Evolutionary conservation across 2,888 invertebrate genomes (phyloP).

Genomic region (Acanthopleura granulata): DNA sequence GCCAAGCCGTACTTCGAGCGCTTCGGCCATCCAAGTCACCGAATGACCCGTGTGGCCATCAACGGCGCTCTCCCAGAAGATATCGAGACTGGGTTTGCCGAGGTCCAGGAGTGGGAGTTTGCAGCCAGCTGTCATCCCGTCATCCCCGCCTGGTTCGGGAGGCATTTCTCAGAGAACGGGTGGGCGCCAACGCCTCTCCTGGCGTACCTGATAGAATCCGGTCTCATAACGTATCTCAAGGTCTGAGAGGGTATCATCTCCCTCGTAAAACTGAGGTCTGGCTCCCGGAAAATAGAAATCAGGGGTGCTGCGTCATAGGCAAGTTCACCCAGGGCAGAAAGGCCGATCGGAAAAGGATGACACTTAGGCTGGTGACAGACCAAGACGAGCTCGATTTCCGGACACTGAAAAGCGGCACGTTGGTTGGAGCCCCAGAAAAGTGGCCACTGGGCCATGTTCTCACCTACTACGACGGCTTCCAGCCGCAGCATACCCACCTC

Average conservation of each 20-base stretch:
- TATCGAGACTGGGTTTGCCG: too few relatives aligned
- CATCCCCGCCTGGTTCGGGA: conserved; percentile 24
- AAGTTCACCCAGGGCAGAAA: conserved; percentile 23
- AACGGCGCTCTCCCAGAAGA: conserved; percentile 20
- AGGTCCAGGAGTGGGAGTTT: too few relatives aligned
- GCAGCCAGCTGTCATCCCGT: conserved; percentile 18
- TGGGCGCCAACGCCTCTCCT: too few relatives aligned
- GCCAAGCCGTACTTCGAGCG: too few relatives aligned
- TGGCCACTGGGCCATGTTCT: not conserved
- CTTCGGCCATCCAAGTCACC: conserved; percentile 25
- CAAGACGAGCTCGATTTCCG: not conserved
- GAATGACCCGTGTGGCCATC: conserved; percentile 21
- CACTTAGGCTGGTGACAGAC: not conserved
- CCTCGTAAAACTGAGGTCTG: conserved; percentile 18
- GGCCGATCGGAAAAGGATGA: not conserved
- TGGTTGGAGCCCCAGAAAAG: not conserved
- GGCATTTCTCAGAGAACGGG: conserved; percentile 19
- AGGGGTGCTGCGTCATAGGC: not conserved
- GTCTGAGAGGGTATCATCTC: conserved; percentile 20
- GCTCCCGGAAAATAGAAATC: conserved; percentile 7
- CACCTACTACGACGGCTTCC: too few relatives aligned
- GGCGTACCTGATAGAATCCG: not conserved
- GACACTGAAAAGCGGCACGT: not conserved
- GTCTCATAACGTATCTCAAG: not conserved
- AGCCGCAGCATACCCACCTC: too few relatives aligned